Evolutionary conservation across 2,888 invertebrate species (phyloP).

Genomic region (Zaprionus obscuricornis): DNA sequence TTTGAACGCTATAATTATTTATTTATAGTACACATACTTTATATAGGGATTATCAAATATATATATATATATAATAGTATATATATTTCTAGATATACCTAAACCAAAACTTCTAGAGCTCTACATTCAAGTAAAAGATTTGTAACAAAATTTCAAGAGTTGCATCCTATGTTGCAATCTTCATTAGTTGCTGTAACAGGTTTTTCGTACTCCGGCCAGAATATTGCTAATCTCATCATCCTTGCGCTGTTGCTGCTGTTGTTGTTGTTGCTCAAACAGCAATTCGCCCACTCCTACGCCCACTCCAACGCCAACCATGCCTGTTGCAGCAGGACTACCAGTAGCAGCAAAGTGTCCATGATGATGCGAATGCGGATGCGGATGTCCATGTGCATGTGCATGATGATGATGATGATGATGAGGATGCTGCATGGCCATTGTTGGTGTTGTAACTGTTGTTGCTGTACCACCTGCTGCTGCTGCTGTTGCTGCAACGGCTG

Average conservation of each 20-base stretch:
- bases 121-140: conserved; percentile 41
- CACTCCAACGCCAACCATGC: conserved; percentile 38
- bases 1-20: not conserved
- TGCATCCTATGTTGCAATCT: not conserved
- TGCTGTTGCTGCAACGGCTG: conserved; percentile 13
- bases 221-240: conserved; percentile 96
- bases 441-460: too few relatives aligned
- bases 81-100: conserved; percentile 35
- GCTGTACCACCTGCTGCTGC: conserved; percentile 20
- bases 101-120: conserved; percentile 47
- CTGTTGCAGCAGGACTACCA: conserved; percentile 22
- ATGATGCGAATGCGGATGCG: conserved; percentile 31
- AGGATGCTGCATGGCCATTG: conserved; percentile 53
- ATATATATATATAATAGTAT: conserved; percentile 26
- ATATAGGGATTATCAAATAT: conserved; percentile 1
- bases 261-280: conserved; percentile 83
- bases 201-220: conserved; percentile 93
- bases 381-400: conserved; percentile 32
- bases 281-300: conserved; percentile 54
- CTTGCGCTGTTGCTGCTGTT: conserved; percentile 85
- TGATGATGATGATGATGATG: conserved; percentile 40
- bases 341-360: conserved; percentile 42
- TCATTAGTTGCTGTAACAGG: conserved; percentile 91
- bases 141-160: conserved; percentile 36
- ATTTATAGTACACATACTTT: not conserved